Evolutionary conservation across 1,140 invertebrate species (phyloP), one percentile per base, ranked within the genome.

Genomic region (Harpegnathos saltator): DNA sequence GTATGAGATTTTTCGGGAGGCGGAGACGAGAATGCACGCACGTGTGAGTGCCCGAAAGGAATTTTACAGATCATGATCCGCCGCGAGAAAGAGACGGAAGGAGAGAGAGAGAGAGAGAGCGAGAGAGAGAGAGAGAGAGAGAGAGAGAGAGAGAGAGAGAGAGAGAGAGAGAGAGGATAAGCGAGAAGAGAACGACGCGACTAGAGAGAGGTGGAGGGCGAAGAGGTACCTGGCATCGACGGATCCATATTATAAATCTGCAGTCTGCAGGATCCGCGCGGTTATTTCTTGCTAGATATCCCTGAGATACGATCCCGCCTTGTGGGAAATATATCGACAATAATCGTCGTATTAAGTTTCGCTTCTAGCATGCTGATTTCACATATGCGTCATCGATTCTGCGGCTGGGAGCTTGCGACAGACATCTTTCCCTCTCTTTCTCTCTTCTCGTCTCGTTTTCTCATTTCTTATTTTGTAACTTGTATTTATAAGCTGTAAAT

Each of bases 1-100:
- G 85, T 77, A 69, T 61, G 48, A 85, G 88, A 91, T 92, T 92
- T 90, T 90, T 86, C 62, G 74, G 71, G 33, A 44, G 74, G 66
- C 24, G 77, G 72, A 71, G 71, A 68, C 26, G 24, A 59, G 68
- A 63, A 59, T 75, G 72, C 62, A 58, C 82, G 54, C 65, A 69
- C 59, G 50, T n/a, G 2, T 33, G 65, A 59, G 81, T 72, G 69
- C 22, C 12, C 33, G 22, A 52, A 26, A 68, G 59, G 50, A 81
- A 83, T 86, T 77, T 71, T 73, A 44, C 52, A 61, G 83, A 86
- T 82, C 84, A 56, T 68, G 86, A 88, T 88, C 65, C 75, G 48
- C 15, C 19, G 59, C n/a, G 24, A 54, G 26, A 72, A 61, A 72
- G 26, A 22, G 50, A 22, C 17, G 24, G 29, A 61, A 17, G n/a